Conservation (phyloP, 2,113 vertebrate species). For the Pongo abelii region DNA sequence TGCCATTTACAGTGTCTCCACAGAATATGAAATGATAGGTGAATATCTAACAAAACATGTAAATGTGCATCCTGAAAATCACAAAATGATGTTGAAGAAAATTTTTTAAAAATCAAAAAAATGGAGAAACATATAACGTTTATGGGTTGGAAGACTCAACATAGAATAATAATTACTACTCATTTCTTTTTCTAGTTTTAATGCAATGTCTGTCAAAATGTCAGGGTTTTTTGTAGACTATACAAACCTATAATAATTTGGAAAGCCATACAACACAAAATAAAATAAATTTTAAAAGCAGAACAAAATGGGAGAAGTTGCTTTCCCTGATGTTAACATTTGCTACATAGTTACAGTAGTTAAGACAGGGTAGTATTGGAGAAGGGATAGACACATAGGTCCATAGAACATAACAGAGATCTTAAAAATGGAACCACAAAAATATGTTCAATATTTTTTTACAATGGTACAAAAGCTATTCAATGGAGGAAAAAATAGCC, state of each 20-base stretch:
- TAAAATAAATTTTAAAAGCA: not conserved
- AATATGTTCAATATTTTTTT: not conserved
- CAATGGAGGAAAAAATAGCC: no score
- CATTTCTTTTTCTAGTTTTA: not conserved
- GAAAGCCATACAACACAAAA: not conserved
- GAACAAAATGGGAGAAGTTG: not conserved
- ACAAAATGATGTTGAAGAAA: not conserved
- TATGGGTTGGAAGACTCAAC: not conserved
- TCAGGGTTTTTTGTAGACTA: not conserved
- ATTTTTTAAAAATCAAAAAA: not conserved
- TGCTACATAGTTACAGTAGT: not conserved
- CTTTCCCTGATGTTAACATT: not conserved
- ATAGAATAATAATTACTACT: not conserved
- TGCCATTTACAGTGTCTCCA: not conserved
- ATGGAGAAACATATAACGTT: not conserved
- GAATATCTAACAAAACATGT: not conserved
- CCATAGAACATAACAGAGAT: not conserved
- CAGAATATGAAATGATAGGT: not conserved
- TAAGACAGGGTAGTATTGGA: not conserved
- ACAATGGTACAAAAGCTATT: not conserved
- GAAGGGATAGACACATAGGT: not conserved
- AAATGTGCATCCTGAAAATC: not conserved
- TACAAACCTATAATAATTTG: not conserved
- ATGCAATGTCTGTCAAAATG: not conserved
- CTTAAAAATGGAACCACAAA: not conserved